Evolutionary conservation across 2,888 invertebrate genomes (phyloP).

Genomic region (Agrochola macilenta): DNA sequence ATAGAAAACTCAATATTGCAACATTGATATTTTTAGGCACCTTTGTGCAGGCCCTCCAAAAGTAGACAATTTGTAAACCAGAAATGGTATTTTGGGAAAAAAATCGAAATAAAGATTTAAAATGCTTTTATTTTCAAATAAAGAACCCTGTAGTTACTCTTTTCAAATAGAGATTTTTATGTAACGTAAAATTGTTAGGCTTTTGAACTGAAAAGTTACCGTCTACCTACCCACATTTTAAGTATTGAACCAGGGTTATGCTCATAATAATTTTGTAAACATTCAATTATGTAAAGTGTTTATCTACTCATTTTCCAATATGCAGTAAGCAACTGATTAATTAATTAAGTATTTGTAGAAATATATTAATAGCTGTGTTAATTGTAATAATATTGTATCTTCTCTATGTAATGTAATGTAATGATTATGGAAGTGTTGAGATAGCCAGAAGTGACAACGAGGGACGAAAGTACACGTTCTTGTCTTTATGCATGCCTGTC

Average conservation of each 20-base stretch:
- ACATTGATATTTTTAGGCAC: neutral
- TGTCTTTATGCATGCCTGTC: neutral
- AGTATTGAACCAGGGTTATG: conserved; percentile 8
- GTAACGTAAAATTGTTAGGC: neutral
- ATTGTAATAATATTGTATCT: conserved; percentile 34
- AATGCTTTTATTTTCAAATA: neutral
- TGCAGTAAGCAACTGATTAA: conserved; percentile 53
- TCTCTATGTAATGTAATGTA: conserved; percentile 19
- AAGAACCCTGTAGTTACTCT: neutral
- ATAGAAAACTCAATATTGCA: neutral
- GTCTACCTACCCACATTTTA: conserved; percentile 17
- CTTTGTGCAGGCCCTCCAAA: neutral
- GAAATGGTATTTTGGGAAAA: neutral
- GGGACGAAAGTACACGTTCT: neutral
- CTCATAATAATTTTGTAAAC: conserved; percentile 41
- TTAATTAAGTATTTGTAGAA: conserved; percentile 51
- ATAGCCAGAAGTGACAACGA: conserved; percentile 44
- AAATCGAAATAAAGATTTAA: neutral
- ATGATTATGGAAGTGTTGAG: conserved; percentile 46
- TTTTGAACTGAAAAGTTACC: neutral
- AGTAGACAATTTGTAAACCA: neutral
- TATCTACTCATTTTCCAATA: conserved; percentile 63
- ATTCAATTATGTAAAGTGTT: conserved; percentile 44
- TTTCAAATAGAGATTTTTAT: neutral
- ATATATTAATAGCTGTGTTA: conserved; percentile 45